These are phyloP conservation scores for Marronus borbonicus DNA, from an alignment of 2,888 invertebrate genomes.

Conservation along the genomic window DNA sequence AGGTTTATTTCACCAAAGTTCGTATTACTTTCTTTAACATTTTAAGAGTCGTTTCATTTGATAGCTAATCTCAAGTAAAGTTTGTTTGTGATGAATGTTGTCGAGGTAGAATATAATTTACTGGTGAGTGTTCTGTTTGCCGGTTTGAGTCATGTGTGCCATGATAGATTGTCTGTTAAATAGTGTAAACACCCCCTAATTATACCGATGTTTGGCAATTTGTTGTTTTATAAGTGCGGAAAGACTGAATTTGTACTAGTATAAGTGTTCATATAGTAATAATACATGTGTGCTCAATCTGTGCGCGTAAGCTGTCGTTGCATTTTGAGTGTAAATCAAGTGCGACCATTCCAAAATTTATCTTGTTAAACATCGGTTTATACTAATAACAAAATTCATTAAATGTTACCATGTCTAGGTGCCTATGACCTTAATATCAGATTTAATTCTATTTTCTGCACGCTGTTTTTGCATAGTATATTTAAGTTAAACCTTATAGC, in stretches of 20 bases:
- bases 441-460: constrained; percentile 57
- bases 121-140: constrained; percentile 64
- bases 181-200: constrained; percentile 61
- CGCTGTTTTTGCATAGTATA: constrained; percentile 54
- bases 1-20: constrained; percentile 14
- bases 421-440: constrained; percentile 60
- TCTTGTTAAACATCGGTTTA: constrained; percentile 65
- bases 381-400: constrained; percentile 56
- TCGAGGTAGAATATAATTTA: constrained; percentile 50
- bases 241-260: constrained; percentile 57
- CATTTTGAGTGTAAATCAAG: constrained; percentile 52
- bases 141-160: constrained; percentile 65
- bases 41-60: not conserved
- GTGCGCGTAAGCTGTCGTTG: constrained; percentile 62
- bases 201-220: constrained; percentile 65
- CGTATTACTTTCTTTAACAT: constrained; percentile 5
- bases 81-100: constrained; percentile 27
- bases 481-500: constrained; percentile 51
- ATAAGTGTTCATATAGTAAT: constrained; percentile 52
- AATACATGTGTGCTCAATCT: constrained; percentile 62
- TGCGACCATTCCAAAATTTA: constrained; percentile 58
- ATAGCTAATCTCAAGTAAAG: constrained; percentile 19
- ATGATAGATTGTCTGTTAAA: constrained; percentile 67
- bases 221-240: constrained; percentile 59
- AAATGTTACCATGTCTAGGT: constrained; percentile 69